Percentiles rank a stretch among this genome's conserved stretches.
phyloP scores from a whole-genome alignment of 2,797 vertebrate genomes.

The Acomys russatus region DNA sequence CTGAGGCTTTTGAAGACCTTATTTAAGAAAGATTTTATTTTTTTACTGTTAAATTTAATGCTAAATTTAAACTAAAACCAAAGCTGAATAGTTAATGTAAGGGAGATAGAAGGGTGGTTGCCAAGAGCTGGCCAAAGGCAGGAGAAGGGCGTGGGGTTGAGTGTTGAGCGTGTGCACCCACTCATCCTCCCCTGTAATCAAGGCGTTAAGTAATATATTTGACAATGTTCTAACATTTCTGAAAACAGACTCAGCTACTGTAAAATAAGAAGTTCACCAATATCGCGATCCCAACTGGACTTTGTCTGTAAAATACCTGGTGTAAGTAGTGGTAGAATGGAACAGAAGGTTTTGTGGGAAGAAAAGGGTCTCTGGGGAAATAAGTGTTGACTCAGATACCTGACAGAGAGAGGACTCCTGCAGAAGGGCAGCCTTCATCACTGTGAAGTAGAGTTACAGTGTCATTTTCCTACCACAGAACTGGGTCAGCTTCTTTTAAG shows the following conservation, averaged over 20 bases:
- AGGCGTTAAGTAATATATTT: background rate
- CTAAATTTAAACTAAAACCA: background rate
- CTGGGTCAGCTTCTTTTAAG: constrained; percentile 95
- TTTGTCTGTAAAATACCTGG: background rate
- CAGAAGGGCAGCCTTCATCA: constrained; percentile 67
- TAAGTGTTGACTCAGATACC: constrained; percentile 87
- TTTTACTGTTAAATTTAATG: background rate
- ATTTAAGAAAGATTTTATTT: too few species aligned
- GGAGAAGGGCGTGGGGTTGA: background rate
- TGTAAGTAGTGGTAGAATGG: background rate
- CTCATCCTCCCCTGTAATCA: background rate
- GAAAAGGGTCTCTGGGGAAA: constrained; percentile 90
- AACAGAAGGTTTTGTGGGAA: constrained; percentile 88
- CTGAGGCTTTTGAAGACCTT: too few species aligned
- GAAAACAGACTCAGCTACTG: constrained; percentile 38
- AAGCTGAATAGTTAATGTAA: background rate
- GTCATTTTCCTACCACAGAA: constrained; percentile 90
- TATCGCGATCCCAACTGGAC: background rate
- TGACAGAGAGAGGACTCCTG: constrained; percentile 92
- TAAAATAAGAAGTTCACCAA: constrained; percentile 12
- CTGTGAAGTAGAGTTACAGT: constrained; percentile 66
- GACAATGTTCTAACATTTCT: background rate
- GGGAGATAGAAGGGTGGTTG: background rate
- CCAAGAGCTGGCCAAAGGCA: background rate
- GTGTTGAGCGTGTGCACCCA: background rate